A percentile compares a stretch with the other conserved stretches of the same genome.
Evolutionary conservation across 2,113 vertebrate genomes (phyloP).

Genomic region (Recurvirostra avosetta): DNA sequence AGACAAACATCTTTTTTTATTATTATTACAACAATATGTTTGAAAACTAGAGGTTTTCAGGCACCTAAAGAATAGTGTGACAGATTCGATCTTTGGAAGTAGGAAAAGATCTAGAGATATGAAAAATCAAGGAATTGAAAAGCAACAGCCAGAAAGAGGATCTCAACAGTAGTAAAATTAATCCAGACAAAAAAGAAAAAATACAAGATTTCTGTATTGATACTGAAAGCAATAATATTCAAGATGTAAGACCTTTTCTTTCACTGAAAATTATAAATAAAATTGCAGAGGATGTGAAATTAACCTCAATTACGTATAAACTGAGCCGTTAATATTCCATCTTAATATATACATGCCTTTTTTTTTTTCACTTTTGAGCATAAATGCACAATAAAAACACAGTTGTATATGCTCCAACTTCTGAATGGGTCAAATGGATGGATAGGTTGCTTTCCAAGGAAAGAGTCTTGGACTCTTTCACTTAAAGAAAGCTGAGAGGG

Average conservation of each 20-base stretch:
- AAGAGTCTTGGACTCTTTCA: background rate
- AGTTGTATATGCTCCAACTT: background rate
- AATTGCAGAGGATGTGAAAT: background rate
- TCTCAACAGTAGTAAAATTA: background rate
- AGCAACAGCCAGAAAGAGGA: background rate
- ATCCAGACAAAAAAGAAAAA: background rate
- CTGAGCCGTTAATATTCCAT: background rate
- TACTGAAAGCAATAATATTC: background rate
- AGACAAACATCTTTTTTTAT: background rate
- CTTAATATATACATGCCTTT: background rate
- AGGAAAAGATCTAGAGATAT: background rate
- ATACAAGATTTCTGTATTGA: background rate
- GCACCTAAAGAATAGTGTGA: background rate
- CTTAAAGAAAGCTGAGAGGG: background rate
- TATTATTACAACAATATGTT: background rate
- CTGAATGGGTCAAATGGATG: background rate
- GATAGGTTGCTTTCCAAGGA: background rate
- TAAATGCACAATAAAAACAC: background rate
- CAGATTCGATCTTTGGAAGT: background rate
- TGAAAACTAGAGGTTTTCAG: background rate
- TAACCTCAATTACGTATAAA: background rate
- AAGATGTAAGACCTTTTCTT: background rate
- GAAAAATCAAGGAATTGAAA: background rate
- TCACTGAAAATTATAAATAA: background rate
- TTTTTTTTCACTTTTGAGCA: background rate